phyloP scores from a whole-genome alignment of 1,140 invertebrate species.

The Drosophila santomea region DNA sequence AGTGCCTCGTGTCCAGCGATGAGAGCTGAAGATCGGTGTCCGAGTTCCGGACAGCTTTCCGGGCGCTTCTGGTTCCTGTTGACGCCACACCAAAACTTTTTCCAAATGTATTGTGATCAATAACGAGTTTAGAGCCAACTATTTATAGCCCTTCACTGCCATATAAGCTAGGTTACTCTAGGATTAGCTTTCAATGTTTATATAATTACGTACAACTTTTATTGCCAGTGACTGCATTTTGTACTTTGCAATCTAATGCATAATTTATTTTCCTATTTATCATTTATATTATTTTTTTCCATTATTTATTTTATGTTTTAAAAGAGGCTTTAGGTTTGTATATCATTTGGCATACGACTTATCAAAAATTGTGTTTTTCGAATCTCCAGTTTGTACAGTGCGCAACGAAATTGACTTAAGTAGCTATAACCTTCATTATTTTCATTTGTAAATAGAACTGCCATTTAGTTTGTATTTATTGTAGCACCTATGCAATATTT shows the following conservation, averaged over 20 bases:
- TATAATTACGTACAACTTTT: conserved; percentile 3
- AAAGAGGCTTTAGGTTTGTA: conserved; percentile 77
- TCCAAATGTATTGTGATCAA: conserved; percentile 82
- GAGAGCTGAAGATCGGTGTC: conserved; percentile 48
- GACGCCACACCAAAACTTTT: conserved; percentile 78
- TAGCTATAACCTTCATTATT: conserved; percentile 35
- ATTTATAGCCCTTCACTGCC: conserved; percentile 69
- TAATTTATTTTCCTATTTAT: conserved; percentile 37
- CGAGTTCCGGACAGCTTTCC: conserved; percentile 6
- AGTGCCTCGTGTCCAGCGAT: conserved; percentile 87
- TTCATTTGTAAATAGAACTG: conserved; percentile 69
- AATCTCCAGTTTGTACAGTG: conserved; percentile 53
- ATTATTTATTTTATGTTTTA: conserved; percentile 59
- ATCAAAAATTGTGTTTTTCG: conserved; percentile 17
- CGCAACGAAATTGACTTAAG: conserved; percentile 31
- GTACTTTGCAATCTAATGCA: conserved; percentile 25
- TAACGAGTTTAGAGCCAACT: conserved; percentile 64
- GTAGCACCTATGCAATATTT: background rate
- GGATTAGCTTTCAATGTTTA: conserved; percentile 15
- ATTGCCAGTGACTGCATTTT: conserved; percentile 79
- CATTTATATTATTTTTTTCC: conserved; percentile 7
- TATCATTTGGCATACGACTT: conserved; percentile 41
- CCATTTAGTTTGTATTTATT: conserved; percentile 50
- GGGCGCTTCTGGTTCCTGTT: conserved; percentile 59
- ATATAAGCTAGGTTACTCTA: conserved; percentile 67